Evolutionary conservation across 2,113 vertebrate species (phyloP).

Genomic region (Meleagris gallopavo): DNA sequence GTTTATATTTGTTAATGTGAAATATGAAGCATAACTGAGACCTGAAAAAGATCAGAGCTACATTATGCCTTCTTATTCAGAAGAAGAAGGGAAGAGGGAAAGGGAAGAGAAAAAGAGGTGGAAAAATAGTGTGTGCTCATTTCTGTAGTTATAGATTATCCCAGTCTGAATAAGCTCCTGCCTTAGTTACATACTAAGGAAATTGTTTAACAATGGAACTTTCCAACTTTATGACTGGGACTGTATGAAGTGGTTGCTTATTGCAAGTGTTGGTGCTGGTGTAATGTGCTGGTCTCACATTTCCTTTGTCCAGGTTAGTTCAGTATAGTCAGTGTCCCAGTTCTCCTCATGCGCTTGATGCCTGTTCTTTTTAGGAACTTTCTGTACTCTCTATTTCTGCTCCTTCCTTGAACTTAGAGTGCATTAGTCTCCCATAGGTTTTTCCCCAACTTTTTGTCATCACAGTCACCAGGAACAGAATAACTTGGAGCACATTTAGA

Average conservation of each 20-base stretch:
- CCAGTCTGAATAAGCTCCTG: not conserved
- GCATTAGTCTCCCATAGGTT: not conserved
- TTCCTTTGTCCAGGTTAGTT: not conserved
- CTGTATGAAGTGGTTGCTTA: not conserved
- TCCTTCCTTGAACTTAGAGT: not conserved
- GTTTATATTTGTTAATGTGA: not conserved
- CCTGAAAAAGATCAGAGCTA: not conserved
- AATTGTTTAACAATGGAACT: not conserved
- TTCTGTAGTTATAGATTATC: not conserved
- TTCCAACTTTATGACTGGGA: not conserved
- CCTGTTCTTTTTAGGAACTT: not conserved
- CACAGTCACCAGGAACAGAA: not conserved
- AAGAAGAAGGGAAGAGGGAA: not conserved
- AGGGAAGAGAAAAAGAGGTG: not conserved
- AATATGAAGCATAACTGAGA: not conserved
- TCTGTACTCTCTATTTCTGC: not conserved
- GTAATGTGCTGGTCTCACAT: not conserved
- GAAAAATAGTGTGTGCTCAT: not conserved
- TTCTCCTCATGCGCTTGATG: not conserved
- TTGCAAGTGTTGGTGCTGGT: not conserved
- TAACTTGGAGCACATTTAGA: not conserved
- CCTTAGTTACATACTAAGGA: not conserved
- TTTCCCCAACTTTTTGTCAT: not conserved
- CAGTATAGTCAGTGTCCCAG: accelerated
- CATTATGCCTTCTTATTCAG: not conserved